These are phyloP conservation scores for Atrichornis clamosus DNA, from an alignment of 2,113 vertebrate species.

Conservation along the genomic window DNA sequence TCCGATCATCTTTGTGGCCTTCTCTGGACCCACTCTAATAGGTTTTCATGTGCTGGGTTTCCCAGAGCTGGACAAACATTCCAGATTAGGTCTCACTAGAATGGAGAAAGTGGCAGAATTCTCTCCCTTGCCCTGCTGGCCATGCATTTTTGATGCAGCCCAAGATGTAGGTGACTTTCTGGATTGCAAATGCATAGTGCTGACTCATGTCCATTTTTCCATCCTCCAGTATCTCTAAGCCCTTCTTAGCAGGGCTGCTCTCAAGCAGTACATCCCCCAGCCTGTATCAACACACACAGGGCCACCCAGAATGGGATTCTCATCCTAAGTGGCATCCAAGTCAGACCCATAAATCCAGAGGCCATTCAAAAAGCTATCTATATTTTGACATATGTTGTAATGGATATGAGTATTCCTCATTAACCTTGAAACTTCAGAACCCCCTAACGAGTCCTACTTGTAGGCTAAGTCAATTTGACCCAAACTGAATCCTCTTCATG, in stretches of 20 bases:
- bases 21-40: neutral
- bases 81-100: neutral
- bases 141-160: neutral
- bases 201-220: neutral
- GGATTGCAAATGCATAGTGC: neutral
- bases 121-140: rapidly evolving
- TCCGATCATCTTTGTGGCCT: neutral
- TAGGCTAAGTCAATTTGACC: neutral
- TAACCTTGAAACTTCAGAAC: neutral
- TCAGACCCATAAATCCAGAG: neutral
- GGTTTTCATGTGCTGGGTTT: neutral
- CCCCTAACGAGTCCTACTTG: neutral
- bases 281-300: neutral
- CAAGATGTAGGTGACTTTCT: neutral
- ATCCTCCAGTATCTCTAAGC: neutral
- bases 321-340: neutral
- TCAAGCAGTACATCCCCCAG: too few species aligned
- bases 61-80: neutral
- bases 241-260: neutral
- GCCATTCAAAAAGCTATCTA: neutral
- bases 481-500: neutral
- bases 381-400: neutral
- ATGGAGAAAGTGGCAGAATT: neutral
- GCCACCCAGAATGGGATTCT: neutral
- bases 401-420: neutral